Evolutionary conservation across 2,888 invertebrate species (phyloP).

Genomic region (Cryptocephalus primarius): DNA sequence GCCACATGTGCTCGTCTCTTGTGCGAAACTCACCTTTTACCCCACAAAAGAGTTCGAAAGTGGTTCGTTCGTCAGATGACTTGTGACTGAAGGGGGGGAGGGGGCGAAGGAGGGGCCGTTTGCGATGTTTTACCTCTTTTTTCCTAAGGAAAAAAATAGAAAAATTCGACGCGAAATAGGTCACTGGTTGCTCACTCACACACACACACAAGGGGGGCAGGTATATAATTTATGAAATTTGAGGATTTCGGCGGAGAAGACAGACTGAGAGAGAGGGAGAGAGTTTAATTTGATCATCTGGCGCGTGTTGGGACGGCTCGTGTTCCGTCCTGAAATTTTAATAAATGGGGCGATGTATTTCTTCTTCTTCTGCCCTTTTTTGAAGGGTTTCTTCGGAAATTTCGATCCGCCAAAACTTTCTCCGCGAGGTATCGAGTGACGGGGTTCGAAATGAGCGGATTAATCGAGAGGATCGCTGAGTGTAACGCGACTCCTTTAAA

Average conservation of each 20-base stretch:
- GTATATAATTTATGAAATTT: conserved; percentile 14
- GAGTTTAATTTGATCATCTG: conserved; percentile 5
- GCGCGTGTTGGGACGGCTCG: not conserved
- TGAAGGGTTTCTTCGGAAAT: no score
- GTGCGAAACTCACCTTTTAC: not conserved
- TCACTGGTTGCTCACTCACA: conserved; percentile 18
- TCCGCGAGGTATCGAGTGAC: no score
- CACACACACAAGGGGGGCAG: conserved; percentile 3
- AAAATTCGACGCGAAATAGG: conserved; percentile 13
- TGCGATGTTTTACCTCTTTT: conserved; percentile 13
- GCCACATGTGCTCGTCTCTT: not conserved
- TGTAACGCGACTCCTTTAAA: no score
- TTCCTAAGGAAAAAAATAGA: conserved; percentile 10
- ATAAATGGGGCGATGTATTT: no score
- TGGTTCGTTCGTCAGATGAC: conserved; percentile 4
- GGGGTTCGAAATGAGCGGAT: no score
- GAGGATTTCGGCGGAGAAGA: not conserved
- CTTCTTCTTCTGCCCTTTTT: no score
- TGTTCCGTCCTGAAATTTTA: no score
- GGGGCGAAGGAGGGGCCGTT: not conserved
- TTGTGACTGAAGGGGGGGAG: conserved; percentile 1
- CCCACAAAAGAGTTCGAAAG: not conserved
- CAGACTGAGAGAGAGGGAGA: not conserved
- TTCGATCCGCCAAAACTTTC: no score
- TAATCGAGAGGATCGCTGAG: no score